These are phyloP conservation scores for Petrocephalus schoutedeni DNA, from an alignment of 2,797 vertebrate genomes.

Conservation along the genomic window DNA sequence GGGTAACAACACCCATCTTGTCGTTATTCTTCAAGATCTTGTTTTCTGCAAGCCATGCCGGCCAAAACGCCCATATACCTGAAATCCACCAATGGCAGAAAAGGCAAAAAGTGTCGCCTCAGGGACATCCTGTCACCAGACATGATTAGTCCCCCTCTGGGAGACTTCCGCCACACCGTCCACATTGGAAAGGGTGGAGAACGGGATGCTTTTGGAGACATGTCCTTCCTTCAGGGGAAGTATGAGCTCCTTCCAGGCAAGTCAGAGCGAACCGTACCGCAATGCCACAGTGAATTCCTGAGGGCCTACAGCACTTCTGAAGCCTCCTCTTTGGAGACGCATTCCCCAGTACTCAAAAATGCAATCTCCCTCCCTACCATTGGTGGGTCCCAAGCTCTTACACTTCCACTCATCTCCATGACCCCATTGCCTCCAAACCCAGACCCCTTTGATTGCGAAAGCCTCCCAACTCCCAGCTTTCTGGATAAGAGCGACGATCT, in stretches of 20 bases:
- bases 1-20: conserved; percentile 24
- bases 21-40: conserved; percentile 30
- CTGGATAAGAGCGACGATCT: conserved; percentile 69
- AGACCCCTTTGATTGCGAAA: conserved; percentile 64
- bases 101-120: conserved; percentile 91
- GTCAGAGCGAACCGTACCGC: conserved; percentile 59
- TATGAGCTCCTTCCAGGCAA: conserved; percentile 88
- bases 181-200: conserved; percentile 93
- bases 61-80: conserved; percentile 97
- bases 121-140: conserved; percentile 94
- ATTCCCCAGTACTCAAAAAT: conserved; percentile 97
- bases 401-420: conserved; percentile 77
- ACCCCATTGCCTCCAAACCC: conserved; percentile 73
- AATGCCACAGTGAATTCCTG: conserved; percentile 78
- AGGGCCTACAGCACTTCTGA: conserved; percentile 90
- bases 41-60: conserved; percentile 71
- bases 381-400: conserved; percentile 90
- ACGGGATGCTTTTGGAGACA: conserved; percentile 91
- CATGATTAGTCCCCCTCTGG: conserved; percentile 96
- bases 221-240: conserved; percentile 95
- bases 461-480: conserved; percentile 52
- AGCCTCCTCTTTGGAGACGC: conserved; percentile 79
- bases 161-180: conserved; percentile 96
- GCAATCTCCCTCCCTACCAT: conserved; percentile 95
- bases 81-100: conserved; percentile 86